Evolutionary conservation across 2,888 invertebrate genomes (phyloP).

Genomic region (Torymus tubicola): DNA sequence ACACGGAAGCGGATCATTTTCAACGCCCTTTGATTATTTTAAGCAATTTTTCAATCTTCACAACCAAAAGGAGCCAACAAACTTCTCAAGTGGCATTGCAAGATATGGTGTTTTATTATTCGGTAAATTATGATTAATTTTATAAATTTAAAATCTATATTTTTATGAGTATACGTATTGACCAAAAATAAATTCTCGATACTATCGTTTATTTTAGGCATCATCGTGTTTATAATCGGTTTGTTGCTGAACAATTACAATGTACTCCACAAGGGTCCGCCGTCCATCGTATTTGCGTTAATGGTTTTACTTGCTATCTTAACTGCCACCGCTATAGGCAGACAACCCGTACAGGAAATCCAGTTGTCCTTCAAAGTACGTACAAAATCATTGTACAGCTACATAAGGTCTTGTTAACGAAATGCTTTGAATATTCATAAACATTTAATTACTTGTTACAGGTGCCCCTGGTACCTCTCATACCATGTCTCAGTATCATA

Average conservation of each 20-base stretch:
- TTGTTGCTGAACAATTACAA: slow-evolving; percentile 75
- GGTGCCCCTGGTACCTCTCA: slow-evolving; percentile 91
- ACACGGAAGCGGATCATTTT: slow-evolving; percentile 20
- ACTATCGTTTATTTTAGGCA: slow-evolving; percentile 75
- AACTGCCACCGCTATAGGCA: slow-evolving; percentile 80
- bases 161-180: too few species aligned
- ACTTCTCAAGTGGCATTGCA: slow-evolving; percentile 82
- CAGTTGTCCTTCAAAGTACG: slow-evolving; percentile 85
- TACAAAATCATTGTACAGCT: not conserved
- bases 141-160: too few species aligned
- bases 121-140: slow-evolving; percentile 72
- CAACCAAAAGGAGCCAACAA: slow-evolving; percentile 82
- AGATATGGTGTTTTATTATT: slow-evolving; percentile 80
- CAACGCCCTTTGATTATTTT: slow-evolving; percentile 66
- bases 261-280: slow-evolving; percentile 65
- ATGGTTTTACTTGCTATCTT: slow-evolving; percentile 75
- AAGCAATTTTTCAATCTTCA: slow-evolving; percentile 85
- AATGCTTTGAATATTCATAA: not conserved
- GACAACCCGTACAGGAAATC: slow-evolving; percentile 82
- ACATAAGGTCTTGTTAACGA: slow-evolving; percentile 1
- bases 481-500: slow-evolving; percentile 90
- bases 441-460: slow-evolving; percentile 14
- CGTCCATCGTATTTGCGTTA: slow-evolving; percentile 66
- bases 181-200: not conserved
- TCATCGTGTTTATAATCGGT: slow-evolving; percentile 79